phyloP scores from a whole-genome alignment of 2,888 invertebrate genomes.

The Drosophila phalerata region DNA sequence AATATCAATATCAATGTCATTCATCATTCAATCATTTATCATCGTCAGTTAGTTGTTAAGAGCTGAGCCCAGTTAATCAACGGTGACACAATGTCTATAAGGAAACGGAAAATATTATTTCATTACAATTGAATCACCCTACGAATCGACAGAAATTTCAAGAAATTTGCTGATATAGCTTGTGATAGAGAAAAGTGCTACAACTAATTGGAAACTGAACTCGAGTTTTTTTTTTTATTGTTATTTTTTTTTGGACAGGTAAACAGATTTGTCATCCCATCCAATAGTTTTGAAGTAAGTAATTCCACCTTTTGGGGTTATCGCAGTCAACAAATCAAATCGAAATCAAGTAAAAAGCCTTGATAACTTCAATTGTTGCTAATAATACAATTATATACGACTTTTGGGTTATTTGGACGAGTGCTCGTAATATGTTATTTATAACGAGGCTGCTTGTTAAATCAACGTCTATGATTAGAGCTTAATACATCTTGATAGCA shows the following conservation, averaged over 20 bases:
- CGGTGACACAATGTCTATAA: conserved; percentile 77
- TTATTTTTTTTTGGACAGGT: conserved; percentile 14
- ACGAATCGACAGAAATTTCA: conserved; percentile 37
- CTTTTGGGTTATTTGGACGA: conserved; percentile 18
- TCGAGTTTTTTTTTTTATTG: too few species aligned
- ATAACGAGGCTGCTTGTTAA: conserved; percentile 57
- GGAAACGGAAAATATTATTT: conserved; percentile 56
- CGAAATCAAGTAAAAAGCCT: conserved; percentile 39
- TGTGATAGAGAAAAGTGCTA: conserved; percentile 50
- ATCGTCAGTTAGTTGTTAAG: conserved; percentile 5
- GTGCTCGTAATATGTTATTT: conserved; percentile 43
- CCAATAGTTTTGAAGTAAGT: conserved; percentile 1
- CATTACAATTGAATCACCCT: conserved; percentile 71
- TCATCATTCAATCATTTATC: conserved; percentile 26
- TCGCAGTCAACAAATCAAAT: conserved; percentile 62
- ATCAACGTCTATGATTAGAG: conserved; percentile 76
- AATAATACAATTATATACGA: conserved; percentile 64
- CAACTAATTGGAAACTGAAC: conserved; percentile 55
- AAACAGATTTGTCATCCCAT: conserved; percentile 68
- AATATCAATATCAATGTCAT: conserved; percentile 42
- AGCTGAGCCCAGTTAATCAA: conserved; percentile 37
- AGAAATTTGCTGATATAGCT: conserved; percentile 45
- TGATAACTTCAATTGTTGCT: conserved; percentile 68
- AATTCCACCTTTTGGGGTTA: conserved; percentile 25
- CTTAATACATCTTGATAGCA: conserved; percentile 76